Evolutionary conservation across 2,113 vertebrate genomes (phyloP), one percentile per base, ranked within the genome.

Genomic region (Sterna hirundo): DNA sequence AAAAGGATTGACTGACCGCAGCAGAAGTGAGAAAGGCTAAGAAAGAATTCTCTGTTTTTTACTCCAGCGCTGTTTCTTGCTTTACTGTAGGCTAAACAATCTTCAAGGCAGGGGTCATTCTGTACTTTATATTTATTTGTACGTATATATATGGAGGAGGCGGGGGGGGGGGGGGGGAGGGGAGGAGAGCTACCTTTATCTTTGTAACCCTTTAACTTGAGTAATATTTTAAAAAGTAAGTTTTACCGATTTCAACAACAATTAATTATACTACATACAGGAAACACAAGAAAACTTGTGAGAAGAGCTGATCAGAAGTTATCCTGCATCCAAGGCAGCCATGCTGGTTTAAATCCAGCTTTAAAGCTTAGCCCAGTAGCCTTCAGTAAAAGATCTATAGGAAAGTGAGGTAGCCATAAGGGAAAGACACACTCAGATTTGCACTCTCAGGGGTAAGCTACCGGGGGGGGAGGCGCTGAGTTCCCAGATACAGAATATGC

Each of bases 141-240:
- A 47, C 40, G 20, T 32, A 32, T 22, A 4, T 38, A 36, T 0
- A 17, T 30, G 46, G 9, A 8, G 19, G 5, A 11, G 5, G 10
- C 10, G 20, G 23, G 6, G 11, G n/a, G n/a, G n/a, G n/a, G n/a
- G n/a, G n/a, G 38, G 38, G 38, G 38, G 38, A 38, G 38, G 38
- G 17, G 5, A 15, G 13, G 6, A 47, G 26, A 86, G 25, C 9
- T 22, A 57, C 46, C 36, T 49, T 66, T 66, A 44, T 16, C 10
- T 58, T 32, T 87, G 38, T 26, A 79, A 64, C 10, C 20, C 8
- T 34, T 70, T 29, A n/a, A 36, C 66, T 68, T 72, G 3, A 79
- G 6, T 42, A 57, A 19, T 34, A 54, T 55, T 66, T 79, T 38
- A 7, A 22, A 80, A 76, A 55, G 51, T 19, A 74, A 11, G 11